These are phyloP conservation scores for Rhynchophorus ferrugineus DNA, from an alignment of 1,140 invertebrate species.

Conservation along the genomic window DNA sequence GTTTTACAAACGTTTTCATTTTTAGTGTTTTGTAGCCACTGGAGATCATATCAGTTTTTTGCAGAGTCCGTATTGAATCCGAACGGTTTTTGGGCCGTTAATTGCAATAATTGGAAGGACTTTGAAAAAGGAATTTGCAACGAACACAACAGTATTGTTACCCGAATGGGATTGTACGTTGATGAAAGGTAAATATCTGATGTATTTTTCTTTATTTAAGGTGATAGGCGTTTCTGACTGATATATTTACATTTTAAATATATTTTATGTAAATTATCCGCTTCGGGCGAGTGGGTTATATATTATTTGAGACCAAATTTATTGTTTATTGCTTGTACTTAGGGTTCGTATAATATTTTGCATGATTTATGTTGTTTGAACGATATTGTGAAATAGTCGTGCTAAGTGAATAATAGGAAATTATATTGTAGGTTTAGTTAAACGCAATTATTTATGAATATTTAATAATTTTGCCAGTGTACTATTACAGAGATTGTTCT, in stretches of 20 bases:
- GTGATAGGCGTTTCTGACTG: background rate
- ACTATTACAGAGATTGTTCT: no score
- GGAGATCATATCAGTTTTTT: constrained; percentile 58
- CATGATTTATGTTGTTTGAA: no score
- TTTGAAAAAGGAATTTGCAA: constrained; percentile 50
- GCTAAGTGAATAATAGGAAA: no score
- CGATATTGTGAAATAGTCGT: no score
- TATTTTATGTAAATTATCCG: background rate
- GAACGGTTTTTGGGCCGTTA: constrained; percentile 48
- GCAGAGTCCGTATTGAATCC: constrained; percentile 57
- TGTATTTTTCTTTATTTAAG: background rate
- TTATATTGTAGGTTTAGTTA: no score
- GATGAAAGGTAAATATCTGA: constrained; percentile 27
- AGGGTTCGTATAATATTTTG: no score
- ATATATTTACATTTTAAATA: background rate
- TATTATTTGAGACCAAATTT: no score
- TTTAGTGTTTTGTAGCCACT: constrained; percentile 68
- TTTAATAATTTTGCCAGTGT: no score
- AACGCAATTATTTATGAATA: no score
- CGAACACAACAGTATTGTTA: constrained; percentile 19
- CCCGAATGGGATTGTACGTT: constrained; percentile 34
- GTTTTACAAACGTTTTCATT: constrained; percentile 21
- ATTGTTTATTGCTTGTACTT: no score
- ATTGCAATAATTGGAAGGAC: constrained; percentile 52
- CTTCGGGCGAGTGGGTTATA: no score